Conservation (phyloP, 1,140 invertebrate genomes). For the Dryas iulia region DNA sequence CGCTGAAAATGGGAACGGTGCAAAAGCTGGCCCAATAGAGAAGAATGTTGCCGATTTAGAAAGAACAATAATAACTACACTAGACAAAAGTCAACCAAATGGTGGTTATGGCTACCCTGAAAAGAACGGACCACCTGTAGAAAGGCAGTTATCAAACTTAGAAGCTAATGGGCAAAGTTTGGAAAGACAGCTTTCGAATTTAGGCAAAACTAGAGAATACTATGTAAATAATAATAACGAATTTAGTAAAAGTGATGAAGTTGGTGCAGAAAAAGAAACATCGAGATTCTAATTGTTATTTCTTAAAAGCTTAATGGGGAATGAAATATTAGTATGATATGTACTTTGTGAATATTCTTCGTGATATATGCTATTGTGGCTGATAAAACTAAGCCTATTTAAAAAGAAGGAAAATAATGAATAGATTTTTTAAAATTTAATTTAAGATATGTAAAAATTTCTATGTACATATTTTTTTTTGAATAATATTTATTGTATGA, state of each 20-base stretch:
- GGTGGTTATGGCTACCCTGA: not conserved
- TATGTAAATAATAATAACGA: not conserved
- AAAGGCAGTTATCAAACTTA: not conserved
- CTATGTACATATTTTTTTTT: no score
- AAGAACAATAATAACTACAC: not conserved
- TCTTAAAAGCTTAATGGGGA: not conserved
- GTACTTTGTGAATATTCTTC: no score
- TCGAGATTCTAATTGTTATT: not conserved
- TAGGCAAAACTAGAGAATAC: conserved; percentile 10
- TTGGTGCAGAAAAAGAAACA: not conserved
- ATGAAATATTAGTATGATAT: no score
- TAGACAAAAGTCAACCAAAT: conserved; percentile 6
- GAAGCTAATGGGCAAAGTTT: not conserved
- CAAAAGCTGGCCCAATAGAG: not conserved
- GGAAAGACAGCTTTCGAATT: not conserved
- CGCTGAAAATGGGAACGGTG: not conserved
- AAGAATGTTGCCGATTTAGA: conserved; percentile 1
- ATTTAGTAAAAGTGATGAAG: not conserved
- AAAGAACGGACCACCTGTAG: not conserved
- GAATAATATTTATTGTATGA: no score
- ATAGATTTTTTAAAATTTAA: no score
- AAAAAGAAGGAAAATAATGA: no score
- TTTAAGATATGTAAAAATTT: no score
- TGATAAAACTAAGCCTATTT: no score
- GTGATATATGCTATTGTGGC: no score